phyloP scores from a whole-genome alignment of 2,888 invertebrate genomes.

The Parnassius orleans region DNA sequence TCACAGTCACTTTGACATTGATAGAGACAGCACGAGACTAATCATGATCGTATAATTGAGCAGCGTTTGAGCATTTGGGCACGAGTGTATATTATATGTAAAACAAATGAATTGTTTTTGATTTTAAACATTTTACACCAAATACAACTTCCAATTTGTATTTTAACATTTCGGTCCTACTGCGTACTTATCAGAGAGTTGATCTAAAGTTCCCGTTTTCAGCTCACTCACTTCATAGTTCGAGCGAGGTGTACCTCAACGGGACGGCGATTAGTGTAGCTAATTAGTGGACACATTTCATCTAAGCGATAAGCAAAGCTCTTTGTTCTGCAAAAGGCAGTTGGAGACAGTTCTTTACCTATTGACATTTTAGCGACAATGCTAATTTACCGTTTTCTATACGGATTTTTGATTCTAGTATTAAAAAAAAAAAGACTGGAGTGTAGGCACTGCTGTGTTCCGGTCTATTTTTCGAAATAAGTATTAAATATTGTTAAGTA shows the following conservation, averaged over 20 bases:
- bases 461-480: too few relatives aligned
- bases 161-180: conserved; percentile 2
- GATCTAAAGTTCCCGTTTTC: conserved; percentile 10
- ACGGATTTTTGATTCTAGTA: conserved; percentile 33
- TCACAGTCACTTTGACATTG: too few relatives aligned
- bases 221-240: conserved; percentile 8
- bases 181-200: conserved; percentile 6
- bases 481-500: too few relatives aligned
- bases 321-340: conserved; percentile 19
- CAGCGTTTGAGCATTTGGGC: too few relatives aligned
- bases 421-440: too few relatives aligned
- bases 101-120: too few relatives aligned
- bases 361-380: conserved; percentile 25
- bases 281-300: conserved; percentile 26
- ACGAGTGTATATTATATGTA: too few relatives aligned
- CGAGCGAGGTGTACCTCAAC: neutral
- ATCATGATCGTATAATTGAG: too few relatives aligned
- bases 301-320: conserved; percentile 18
- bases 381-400: conserved; percentile 16
- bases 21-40: too few relatives aligned
- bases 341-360: conserved; percentile 21
- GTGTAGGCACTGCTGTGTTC: too few relatives aligned
- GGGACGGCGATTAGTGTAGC: conserved; percentile 18
- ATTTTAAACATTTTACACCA: too few relatives aligned
- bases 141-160: conserved; percentile 1